phyloP scores from a whole-genome alignment of 2,113 vertebrate genomes.

The Indri indri region DNA sequence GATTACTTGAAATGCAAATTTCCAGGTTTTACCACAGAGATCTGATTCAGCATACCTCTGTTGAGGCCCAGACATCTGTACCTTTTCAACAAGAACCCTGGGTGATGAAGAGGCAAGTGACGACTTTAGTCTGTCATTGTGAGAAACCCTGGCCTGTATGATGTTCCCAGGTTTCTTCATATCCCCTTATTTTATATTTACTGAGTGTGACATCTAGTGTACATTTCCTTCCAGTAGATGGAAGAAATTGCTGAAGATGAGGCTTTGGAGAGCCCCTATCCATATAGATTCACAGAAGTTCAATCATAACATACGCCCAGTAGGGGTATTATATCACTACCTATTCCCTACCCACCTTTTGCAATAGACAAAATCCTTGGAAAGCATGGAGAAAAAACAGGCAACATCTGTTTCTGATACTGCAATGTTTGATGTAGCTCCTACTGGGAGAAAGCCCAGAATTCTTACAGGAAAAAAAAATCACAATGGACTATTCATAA shows the following conservation, averaged over 20 bases:
- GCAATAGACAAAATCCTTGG: neutral
- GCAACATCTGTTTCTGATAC: neutral
- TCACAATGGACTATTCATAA: neutral
- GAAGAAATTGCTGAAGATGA: neutral
- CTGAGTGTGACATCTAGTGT: neutral
- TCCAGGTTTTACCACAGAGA: neutral
- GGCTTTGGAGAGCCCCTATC: neutral
- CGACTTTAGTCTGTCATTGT: neutral
- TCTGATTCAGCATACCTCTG: neutral
- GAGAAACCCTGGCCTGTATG: neutral
- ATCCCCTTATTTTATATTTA: neutral
- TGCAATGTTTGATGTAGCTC: conserved; percentile 7
- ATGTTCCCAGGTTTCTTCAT: neutral
- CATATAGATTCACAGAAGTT: neutral
- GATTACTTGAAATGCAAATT: neutral
- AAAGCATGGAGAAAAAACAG: neutral
- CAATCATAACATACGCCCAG: neutral
- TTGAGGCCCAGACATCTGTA: neutral
- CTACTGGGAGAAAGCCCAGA: conserved; percentile 35
- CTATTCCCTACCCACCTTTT: neutral
- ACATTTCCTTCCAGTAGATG: neutral
- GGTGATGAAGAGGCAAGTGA: neutral
- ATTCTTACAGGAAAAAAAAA: neutral
- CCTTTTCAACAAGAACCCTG: neutral
- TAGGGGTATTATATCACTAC: neutral